These are phyloP conservation scores for Psilopogon haemacephalus DNA, from an alignment of 2,113 vertebrate genomes.

Conservation along the genomic window DNA sequence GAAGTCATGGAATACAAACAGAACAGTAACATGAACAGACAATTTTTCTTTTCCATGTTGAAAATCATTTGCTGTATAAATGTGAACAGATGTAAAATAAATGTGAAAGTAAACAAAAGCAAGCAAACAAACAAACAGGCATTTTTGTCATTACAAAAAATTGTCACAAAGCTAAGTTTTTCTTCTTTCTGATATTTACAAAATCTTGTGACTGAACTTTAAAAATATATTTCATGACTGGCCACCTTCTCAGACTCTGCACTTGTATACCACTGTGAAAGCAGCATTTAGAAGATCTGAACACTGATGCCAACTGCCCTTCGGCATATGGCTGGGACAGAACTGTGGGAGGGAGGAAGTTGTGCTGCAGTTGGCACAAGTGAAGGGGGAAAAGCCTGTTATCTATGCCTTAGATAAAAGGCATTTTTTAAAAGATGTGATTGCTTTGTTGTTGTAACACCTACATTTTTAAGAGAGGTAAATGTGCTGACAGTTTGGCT, in stretches of 20 bases:
- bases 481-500: slow-evolving; percentile 56
- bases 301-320: not conserved
- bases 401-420: slow-evolving; percentile 1
- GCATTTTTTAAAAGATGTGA: not conserved
- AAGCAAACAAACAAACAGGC: not conserved
- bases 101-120: not conserved
- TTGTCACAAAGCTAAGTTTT: not conserved
- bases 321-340: not conserved
- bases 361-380: not conserved
- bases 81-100: not conserved
- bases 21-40: not conserved
- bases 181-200: not conserved
- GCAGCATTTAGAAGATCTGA: not conserved
- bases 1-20: not conserved
- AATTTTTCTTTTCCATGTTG: not conserved
- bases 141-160: not conserved
- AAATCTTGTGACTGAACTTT: not conserved
- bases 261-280: not conserved
- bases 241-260: not conserved
- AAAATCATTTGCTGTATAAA: not conserved
- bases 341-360: not conserved
- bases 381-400: not conserved
- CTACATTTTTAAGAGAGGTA: slow-evolving; percentile 58
- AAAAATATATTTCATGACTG: not conserved
- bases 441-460: slow-evolving; percentile 49